Evolutionary conservation across 2,797 vertebrate species (phyloP).

Genomic region (Chaetophractus vellerosus): DNA sequence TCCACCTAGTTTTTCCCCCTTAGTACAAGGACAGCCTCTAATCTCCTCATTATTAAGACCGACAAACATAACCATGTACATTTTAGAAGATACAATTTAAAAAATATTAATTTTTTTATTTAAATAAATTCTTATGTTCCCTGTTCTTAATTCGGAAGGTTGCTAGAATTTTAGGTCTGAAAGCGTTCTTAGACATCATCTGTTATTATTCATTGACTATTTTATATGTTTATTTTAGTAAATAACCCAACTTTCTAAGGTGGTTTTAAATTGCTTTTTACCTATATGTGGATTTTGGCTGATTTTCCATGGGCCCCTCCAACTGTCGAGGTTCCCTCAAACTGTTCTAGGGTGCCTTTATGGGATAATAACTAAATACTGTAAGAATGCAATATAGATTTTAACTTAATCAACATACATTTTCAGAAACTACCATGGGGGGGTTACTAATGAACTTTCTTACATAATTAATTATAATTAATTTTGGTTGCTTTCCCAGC

Average conservation of each 20-base stretch:
- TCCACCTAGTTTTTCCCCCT: neutral
- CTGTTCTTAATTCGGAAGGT: slow-evolving; percentile 58
- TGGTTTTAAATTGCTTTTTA: neutral
- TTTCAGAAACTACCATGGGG: slow-evolving; percentile 51
- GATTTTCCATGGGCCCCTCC: neutral
- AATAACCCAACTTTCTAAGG: slow-evolving; percentile 50
- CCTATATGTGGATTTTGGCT: neutral
- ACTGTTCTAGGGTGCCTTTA: neutral
- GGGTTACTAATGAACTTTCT: slow-evolving; percentile 53
- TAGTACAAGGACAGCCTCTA: neutral
- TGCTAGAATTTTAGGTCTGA: slow-evolving; percentile 4
- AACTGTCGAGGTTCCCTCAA: neutral
- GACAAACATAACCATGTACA: neutral
- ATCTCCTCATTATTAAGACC: slow-evolving; percentile 2
- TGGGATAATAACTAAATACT: neutral
- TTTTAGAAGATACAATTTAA: neutral
- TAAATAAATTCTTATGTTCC: slow-evolving; percentile 13
- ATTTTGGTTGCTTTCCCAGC: slow-evolving; percentile 61
- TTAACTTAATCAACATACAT: slow-evolving; percentile 13
- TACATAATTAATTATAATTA: slow-evolving; percentile 64
- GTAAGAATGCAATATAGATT: neutral
- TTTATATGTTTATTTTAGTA: slow-evolving; percentile 19
- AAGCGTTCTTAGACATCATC: slow-evolving; percentile 19
- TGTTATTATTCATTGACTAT: slow-evolving; percentile 23
- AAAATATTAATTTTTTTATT: slow-evolving; percentile 27